Percentiles rank a stretch among this genome's conserved stretches.
Evolutionary conservation across 2,888 invertebrate genomes (phyloP).

Genomic region (Ephialtes manifestator): DNA sequence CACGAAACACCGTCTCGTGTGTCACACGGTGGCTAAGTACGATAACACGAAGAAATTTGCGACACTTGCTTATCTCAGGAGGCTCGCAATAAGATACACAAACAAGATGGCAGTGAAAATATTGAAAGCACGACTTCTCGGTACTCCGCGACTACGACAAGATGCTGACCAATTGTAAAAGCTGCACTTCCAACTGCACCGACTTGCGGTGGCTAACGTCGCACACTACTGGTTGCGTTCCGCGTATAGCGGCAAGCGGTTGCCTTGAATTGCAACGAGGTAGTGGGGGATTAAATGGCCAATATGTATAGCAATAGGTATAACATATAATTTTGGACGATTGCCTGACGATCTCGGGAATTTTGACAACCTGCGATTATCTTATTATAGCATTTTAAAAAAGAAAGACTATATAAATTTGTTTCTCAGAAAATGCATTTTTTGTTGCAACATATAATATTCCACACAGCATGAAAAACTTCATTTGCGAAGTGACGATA

Average conservation of each 20-base stretch:
- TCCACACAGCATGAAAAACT: too few species aligned
- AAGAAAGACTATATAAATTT: too few species aligned
- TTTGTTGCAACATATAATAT: too few species aligned
- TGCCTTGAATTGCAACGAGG: neutral
- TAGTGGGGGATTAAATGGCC: neutral
- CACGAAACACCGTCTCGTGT: conserved; percentile 2
- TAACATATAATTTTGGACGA: conserved; percentile 4
- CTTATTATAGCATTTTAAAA: neutral
- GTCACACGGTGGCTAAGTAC: neutral
- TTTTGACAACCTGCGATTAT: neutral
- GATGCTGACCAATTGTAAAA: conserved; percentile 26
- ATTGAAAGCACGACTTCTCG: conserved; percentile 32
- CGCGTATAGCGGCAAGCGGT: neutral
- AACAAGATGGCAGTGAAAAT: conserved; percentile 59
- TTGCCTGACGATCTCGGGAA: neutral
- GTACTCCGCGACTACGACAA: neutral
- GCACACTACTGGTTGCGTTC: conserved; percentile 20
- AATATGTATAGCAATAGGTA: neutral
- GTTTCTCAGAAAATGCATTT: too few species aligned
- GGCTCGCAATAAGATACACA: conserved; percentile 29
- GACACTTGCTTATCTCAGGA: conserved; percentile 13
- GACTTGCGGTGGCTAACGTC: neutral
- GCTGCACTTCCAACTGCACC: neutral
- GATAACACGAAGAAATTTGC: conserved; percentile 4
- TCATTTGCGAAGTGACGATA: too few species aligned